These are phyloP conservation scores for Aradophagus sp. DNA, from an alignment of 1,140 invertebrate genomes.

Conservation along the genomic window DNA sequence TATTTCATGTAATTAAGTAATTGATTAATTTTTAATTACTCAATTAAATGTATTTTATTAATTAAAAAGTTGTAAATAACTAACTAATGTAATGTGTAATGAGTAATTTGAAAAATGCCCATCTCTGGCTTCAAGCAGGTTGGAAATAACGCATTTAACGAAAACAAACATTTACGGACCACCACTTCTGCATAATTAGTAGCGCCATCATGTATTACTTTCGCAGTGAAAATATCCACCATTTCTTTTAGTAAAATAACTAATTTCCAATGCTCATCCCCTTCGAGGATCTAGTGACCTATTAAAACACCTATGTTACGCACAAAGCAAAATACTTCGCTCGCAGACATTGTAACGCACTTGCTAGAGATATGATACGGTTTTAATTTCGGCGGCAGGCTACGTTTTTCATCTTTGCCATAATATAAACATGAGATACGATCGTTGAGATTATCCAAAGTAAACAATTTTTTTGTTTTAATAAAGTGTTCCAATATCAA, in stretches of 20 bases:
- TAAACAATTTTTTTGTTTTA: constrained; percentile 6
- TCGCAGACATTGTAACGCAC: constrained; percentile 15
- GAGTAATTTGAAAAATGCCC: too few species aligned
- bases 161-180: too few species aligned
- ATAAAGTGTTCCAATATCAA: constrained; percentile 30
- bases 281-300: constrained; percentile 7
- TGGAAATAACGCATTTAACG: too few species aligned
- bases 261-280: constrained; percentile 13
- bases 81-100: too few species aligned
- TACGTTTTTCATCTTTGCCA: constrained; percentile 17
- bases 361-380: background rate
- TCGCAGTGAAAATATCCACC: constrained; percentile 9
- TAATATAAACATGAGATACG: constrained; percentile 11
- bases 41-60: too few species aligned
- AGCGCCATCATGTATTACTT: too few species aligned
- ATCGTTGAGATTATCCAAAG: constrained; percentile 13
- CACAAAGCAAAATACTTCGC: constrained; percentile 7
- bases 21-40: too few species aligned
- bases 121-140: too few species aligned
- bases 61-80: too few species aligned
- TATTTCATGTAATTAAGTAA: too few species aligned
- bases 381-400: constrained; percentile 7
- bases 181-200: too few species aligned
- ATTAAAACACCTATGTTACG: constrained; percentile 19
- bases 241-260: constrained; percentile 18